phyloP scores from a whole-genome alignment of 2,797 vertebrate species.

The Tangara arthus region DNA sequence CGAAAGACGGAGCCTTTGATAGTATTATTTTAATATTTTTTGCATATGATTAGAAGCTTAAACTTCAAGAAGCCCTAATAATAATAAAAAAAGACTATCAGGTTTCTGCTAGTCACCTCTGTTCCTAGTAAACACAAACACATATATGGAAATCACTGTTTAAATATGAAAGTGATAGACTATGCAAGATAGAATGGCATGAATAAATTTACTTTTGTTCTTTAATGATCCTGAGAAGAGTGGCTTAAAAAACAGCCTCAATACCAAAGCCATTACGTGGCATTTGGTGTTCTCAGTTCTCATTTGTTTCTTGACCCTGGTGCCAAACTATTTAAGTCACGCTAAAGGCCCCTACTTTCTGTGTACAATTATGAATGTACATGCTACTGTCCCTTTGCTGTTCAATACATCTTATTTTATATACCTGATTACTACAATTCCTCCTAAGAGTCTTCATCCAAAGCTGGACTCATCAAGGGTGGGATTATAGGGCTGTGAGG shows the following conservation, averaged over 20 bases:
- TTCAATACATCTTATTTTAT: neutral
- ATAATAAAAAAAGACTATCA: conserved; percentile 35
- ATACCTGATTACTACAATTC: neutral
- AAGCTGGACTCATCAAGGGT: neutral
- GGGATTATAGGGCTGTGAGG: neutral
- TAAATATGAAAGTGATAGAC: conserved; percentile 32
- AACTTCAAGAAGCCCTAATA: conserved; percentile 51
- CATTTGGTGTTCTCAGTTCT: neutral
- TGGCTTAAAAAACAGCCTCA: neutral
- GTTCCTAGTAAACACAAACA: conserved; percentile 50
- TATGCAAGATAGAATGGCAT: neutral
- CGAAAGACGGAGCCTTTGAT: conserved; percentile 34
- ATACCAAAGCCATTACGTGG: fast-evolving
- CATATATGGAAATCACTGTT: neutral
- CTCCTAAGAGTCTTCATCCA: neutral
- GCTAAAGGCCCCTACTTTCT: neutral
- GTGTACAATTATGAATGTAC: fast-evolving
- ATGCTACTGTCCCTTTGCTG: neutral
- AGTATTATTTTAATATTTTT: conserved; percentile 70
- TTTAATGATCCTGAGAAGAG: neutral
- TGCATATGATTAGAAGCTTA: conserved; percentile 51
- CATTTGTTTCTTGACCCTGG: neutral
- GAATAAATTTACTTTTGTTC: conserved; percentile 46
- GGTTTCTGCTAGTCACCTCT: conserved; percentile 16
- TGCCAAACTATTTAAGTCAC: neutral